Percentiles rank a stretch among this genome's conserved stretches.
These are phyloP conservation scores for Dasypolia templi DNA, from an alignment of 2,888 invertebrate species.

Conservation along the genomic window DNA sequence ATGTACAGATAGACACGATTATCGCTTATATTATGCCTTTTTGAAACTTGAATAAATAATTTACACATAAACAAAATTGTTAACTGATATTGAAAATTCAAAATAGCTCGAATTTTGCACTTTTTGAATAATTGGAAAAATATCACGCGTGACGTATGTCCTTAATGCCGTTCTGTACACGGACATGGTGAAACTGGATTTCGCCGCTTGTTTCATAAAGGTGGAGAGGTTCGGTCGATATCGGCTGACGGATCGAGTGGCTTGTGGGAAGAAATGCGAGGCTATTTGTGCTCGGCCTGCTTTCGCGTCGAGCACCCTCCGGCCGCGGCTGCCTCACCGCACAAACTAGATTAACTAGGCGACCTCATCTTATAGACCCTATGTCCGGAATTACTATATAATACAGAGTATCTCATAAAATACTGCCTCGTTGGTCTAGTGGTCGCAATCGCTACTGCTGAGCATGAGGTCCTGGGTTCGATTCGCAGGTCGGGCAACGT, in stretches of 20 bases:
- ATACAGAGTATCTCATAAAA: conserved; percentile 59
- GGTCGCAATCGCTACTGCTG: too few relatives aligned
- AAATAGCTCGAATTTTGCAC: not conserved
- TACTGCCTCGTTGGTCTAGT: too few relatives aligned
- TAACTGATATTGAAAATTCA: conserved; percentile 9
- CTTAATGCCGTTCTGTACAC: conserved; percentile 54
- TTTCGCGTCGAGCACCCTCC: conserved; percentile 77
- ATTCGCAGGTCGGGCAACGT: too few relatives aligned
- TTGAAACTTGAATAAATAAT: conserved; percentile 28
- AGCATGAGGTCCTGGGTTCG: too few relatives aligned
- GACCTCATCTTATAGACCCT: conserved; percentile 75
- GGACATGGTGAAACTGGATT: conserved; percentile 71
- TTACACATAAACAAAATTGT: conserved; percentile 9
- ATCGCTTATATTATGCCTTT: conserved; percentile 31
- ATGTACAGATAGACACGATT: conserved; percentile 26
- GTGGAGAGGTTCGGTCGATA: conserved; percentile 79
- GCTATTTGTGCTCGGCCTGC: conserved; percentile 83
- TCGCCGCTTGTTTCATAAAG: conserved; percentile 79
- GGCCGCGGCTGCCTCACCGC: conserved; percentile 68
- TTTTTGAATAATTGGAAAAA: conserved; percentile 33
- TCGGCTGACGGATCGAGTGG: conserved; percentile 83
- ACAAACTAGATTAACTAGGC: conserved; percentile 84
- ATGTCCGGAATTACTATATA: conserved; percentile 72
- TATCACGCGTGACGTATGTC: conserved; percentile 51
- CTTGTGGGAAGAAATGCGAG: conserved; percentile 83